phyloP scores from a whole-genome alignment of 2,797 vertebrate genomes.

The Diceros bicornis region DNA sequence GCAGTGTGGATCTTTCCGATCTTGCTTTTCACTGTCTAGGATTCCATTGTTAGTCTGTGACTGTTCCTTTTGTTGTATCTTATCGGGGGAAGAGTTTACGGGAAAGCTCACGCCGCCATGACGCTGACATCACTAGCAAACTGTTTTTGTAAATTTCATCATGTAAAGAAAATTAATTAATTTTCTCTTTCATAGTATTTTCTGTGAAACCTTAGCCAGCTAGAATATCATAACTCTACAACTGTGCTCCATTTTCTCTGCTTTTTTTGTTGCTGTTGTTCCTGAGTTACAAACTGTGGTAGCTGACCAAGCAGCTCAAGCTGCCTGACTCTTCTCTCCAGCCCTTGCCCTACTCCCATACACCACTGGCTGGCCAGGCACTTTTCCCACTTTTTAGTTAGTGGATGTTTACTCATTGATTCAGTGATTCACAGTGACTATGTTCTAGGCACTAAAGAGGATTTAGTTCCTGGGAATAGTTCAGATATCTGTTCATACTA shows the following conservation, averaged over 20 bases:
- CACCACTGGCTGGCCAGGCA: too few relatives aligned
- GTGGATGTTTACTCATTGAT: not conserved
- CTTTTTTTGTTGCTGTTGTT: not conserved
- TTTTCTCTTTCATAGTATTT: not conserved
- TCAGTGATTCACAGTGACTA: not conserved
- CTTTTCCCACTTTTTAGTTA: not conserved
- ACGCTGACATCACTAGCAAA: not conserved
- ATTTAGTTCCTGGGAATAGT: not conserved
- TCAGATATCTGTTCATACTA: not conserved
- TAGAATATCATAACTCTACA: not conserved
- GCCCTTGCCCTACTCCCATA: rapidly evolving
- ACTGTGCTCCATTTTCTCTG: not conserved
- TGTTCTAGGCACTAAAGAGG: not conserved
- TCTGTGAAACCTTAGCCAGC: not conserved
- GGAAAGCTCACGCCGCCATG: too few relatives aligned
- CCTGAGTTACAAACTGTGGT: not conserved
- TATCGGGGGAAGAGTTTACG: too few relatives aligned
- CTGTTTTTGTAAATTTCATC: not conserved
- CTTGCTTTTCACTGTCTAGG: too few relatives aligned
- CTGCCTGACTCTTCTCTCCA: not conserved
- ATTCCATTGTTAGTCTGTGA: too few relatives aligned
- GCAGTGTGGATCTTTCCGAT: too few relatives aligned
- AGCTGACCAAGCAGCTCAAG: not conserved
- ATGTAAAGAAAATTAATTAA: not conserved
- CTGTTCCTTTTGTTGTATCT: too few relatives aligned